Evolutionary conservation across 2,888 invertebrate genomes (phyloP).

Genomic region (Endomychus coccineus): DNA sequence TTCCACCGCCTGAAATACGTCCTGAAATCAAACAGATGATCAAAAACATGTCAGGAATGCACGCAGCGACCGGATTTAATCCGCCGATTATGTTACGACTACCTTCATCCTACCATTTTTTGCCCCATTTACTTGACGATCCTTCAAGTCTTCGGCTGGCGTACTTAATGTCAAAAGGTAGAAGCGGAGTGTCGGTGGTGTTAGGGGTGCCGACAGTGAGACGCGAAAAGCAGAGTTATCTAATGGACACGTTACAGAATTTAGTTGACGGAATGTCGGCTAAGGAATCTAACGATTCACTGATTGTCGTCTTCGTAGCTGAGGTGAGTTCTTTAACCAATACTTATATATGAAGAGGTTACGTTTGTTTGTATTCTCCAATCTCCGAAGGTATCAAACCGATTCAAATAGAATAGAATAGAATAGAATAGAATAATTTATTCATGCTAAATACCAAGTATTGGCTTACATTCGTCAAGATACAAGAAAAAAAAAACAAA

Average conservation of each 20-base stretch:
- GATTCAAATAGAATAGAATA: too few species aligned
- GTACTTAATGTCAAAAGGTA: constrained; percentile 65
- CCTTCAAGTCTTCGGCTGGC: constrained; percentile 71
- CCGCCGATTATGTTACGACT: constrained; percentile 52
- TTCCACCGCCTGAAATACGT: constrained; percentile 34
- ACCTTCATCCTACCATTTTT: constrained; percentile 76
- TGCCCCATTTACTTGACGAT: constrained; percentile 79
- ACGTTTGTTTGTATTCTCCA: too few species aligned
- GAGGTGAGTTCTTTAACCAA: constrained; percentile 55
- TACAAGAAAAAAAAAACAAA: too few species aligned
- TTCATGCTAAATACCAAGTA: too few species aligned
- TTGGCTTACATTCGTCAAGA: too few species aligned
- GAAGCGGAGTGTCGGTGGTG: constrained; percentile 71
- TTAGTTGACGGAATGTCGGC: constrained; percentile 70
- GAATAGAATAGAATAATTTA: too few species aligned
- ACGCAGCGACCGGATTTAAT: constrained; percentile 43
- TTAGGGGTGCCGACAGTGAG: constrained; percentile 87
- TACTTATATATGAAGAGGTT: too few species aligned
- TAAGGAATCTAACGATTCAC: constrained; percentile 64
- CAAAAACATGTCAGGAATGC: constrained; percentile 47
- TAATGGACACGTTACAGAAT: constrained; percentile 78
- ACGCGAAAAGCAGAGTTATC: constrained; percentile 79
- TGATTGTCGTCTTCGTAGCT: constrained; percentile 82
- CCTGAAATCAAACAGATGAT: constrained; percentile 32
- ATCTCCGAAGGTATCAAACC: too few species aligned